These are phyloP conservation scores for Marmota flaviventris DNA, from an alignment of 2,113 vertebrate genomes.

Conservation along the genomic window DNA sequence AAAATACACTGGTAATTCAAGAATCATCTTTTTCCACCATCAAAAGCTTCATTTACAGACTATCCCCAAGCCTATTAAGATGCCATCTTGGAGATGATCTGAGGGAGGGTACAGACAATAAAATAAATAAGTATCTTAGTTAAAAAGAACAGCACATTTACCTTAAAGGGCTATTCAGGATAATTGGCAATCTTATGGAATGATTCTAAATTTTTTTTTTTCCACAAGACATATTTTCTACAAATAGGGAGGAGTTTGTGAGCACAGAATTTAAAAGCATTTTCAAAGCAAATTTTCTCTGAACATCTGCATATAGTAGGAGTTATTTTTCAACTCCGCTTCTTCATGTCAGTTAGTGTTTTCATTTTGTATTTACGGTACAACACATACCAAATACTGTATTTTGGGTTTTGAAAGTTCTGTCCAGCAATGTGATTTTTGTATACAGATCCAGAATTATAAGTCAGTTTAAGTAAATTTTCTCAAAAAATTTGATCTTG, in stretches of 20 bases:
- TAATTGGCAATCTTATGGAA: not conserved
- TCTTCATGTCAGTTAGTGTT: not conserved
- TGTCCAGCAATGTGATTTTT: not conserved
- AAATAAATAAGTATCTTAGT: not conserved
- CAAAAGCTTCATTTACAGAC: not conserved
- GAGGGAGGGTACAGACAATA: not conserved
- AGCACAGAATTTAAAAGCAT: not conserved
- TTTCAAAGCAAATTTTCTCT: slow-evolving; percentile 24
- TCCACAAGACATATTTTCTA: not conserved
- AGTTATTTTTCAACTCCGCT: not conserved
- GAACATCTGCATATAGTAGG: not conserved
- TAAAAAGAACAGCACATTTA: not conserved
- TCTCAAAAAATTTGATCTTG: not conserved
- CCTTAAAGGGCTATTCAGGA: not conserved
- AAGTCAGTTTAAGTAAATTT: not conserved
- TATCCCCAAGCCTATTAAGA: not conserved
- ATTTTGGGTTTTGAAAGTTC: not conserved
- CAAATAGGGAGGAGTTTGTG: not conserved
- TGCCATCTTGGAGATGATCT: not conserved
- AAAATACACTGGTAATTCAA: not conserved
- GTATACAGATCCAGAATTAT: not conserved
- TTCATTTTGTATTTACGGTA: not conserved
- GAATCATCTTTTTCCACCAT: not conserved
- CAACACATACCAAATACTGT: not conserved
- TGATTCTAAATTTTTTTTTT: not conserved